Percentiles rank a stretch among this genome's conserved stretches.
Conservation (phyloP, 2,797 vertebrate species). For the Lemur catta region DNA sequence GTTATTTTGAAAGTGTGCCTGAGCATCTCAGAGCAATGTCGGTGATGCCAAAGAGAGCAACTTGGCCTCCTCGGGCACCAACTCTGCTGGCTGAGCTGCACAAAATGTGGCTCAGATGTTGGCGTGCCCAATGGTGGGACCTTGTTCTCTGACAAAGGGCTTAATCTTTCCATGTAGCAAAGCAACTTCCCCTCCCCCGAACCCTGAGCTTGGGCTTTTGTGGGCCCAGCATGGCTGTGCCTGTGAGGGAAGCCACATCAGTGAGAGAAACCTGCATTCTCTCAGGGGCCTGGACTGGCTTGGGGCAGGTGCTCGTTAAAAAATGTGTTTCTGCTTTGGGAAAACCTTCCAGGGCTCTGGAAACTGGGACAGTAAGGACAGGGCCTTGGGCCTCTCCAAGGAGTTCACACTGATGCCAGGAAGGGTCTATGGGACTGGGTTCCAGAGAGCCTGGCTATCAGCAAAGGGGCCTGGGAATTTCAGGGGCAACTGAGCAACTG, state of each 20-base stretch:
- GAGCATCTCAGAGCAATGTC: conserved; percentile 68
- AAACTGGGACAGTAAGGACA: conserved; percentile 3
- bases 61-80: conserved; percentile 56
- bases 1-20: conserved; percentile 68
- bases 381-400: background rate
- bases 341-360: conserved; percentile 17
- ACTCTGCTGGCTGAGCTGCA: conserved; percentile 21
- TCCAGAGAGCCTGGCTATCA: conserved; percentile 16
- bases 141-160: conserved; percentile 87
- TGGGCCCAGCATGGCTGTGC: conserved; percentile 66
- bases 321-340: conserved; percentile 9
- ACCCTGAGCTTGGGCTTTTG: conserved; percentile 48
- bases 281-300: background rate
- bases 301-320: background rate
- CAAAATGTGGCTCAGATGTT: conserved; percentile 48
- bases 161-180: conserved; percentile 83
- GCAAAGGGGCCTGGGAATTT: conserved; percentile 36
- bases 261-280: conserved; percentile 20
- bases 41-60: conserved; percentile 74
- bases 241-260: conserved; percentile 32
- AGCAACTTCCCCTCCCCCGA: conserved; percentile 46
- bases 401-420: background rate
- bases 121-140: conserved; percentile 80
- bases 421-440: conserved; percentile 7
- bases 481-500: background rate